Percentiles rank a stretch among this genome's conserved stretches.
Conservation (phyloP, 23 tunicate genomes). For the Ciona savignyi region DNA sequence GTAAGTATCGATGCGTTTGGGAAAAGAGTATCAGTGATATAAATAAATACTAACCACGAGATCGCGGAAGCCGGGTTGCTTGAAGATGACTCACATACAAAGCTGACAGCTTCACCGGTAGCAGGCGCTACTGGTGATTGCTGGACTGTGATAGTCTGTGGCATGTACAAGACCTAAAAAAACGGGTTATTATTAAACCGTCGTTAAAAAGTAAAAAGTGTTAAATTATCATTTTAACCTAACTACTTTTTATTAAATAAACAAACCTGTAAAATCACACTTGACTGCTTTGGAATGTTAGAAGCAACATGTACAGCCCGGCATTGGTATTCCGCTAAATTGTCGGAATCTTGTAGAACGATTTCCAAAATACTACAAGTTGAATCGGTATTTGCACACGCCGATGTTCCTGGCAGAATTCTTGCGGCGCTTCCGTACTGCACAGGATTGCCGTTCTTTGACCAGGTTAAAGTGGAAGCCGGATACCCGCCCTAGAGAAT, state of each 20-base stretch:
- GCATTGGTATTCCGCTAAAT: slow-evolving; percentile 14
- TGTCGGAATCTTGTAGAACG: background rate
- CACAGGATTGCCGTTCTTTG: slow-evolving; percentile 2
- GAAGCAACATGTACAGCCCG: slow-evolving; percentile 30
- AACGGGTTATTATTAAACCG: no score
- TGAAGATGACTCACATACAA: slow-evolving; percentile 50
- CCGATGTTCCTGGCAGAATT: background rate
- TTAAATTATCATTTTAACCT: no score
- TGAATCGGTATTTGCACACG: background rate
- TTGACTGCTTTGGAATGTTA: slow-evolving; percentile 6
- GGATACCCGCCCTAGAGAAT: slow-evolving; percentile 58
- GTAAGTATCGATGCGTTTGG: no score
- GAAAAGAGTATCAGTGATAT: background rate
- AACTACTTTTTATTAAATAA: no score
- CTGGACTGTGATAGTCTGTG: slow-evolving; percentile 4
- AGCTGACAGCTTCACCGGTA: slow-evolving; percentile 38
- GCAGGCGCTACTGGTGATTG: slow-evolving; percentile 24
- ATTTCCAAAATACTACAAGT: slow-evolving; percentile 29
- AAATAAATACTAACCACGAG: slow-evolving; percentile 36
- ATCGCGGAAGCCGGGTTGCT: slow-evolving; percentile 45
- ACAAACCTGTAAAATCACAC: slow-evolving; percentile 12
- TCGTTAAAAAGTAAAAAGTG: no score
- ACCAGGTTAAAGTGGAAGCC: slow-evolving; percentile 41
- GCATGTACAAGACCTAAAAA: slow-evolving; percentile 54
- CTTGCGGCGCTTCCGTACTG: background rate